Conservation (phyloP, 2,797 vertebrate species). For the Astyanax mexicanus region DNA sequence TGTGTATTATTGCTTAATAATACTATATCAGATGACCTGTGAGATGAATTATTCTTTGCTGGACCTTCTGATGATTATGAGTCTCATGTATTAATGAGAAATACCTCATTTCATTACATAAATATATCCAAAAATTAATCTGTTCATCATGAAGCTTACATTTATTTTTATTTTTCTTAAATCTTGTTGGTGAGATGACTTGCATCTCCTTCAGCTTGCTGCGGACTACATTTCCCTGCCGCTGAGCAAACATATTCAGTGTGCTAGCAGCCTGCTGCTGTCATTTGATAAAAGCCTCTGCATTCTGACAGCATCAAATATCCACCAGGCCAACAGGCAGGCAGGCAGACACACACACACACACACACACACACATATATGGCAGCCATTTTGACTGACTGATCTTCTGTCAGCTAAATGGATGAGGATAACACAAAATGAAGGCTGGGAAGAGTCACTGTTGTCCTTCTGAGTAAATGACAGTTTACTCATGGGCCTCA, state of each 20-base stretch:
- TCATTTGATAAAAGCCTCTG: constrained; percentile 54
- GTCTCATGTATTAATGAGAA: neutral
- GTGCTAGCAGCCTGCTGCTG: constrained; percentile 41
- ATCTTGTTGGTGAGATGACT: neutral
- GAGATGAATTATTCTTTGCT: neutral
- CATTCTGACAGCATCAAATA: constrained; percentile 61
- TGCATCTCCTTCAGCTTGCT: neutral
- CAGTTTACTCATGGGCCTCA: constrained; percentile 26
- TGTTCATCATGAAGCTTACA: neutral
- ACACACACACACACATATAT: neutral
- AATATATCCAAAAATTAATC: neutral
- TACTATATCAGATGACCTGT: neutral
- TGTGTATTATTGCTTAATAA: neutral
- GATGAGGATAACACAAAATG: constrained; percentile 49
- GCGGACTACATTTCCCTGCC: constrained; percentile 14
- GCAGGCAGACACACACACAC: neutral
- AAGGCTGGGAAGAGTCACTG: constrained; percentile 15
- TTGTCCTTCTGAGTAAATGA: constrained; percentile 19
- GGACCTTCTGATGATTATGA: neutral
- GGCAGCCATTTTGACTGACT: constrained; percentile 57
- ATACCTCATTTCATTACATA: neutral
- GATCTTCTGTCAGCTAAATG: constrained; percentile 49
- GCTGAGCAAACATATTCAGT: constrained; percentile 48
- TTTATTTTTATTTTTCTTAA: constrained; percentile 15
- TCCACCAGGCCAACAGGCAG: constrained; percentile 49